These are phyloP conservation scores for Apogon hyalosoma DNA, from an alignment of 2,797 vertebrate genomes.

Conservation along the genomic window DNA sequence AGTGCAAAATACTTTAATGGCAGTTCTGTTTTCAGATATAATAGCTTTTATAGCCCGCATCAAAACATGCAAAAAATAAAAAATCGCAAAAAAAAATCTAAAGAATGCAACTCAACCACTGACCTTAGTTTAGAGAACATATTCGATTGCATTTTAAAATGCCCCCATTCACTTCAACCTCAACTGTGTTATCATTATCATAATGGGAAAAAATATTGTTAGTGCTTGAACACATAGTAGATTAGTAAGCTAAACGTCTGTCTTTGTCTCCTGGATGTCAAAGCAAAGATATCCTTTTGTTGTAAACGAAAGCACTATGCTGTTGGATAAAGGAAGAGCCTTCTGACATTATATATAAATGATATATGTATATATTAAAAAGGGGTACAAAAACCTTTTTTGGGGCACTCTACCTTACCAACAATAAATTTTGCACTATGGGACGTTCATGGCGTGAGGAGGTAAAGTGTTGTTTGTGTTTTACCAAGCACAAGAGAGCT, in stretches of 20 bases:
- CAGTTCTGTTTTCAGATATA: slow-evolving; percentile 39
- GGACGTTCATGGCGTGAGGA: slow-evolving; percentile 85
- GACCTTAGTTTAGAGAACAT: slow-evolving; percentile 59
- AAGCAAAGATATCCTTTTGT: slow-evolving; percentile 87
- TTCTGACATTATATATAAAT: slow-evolving; percentile 89
- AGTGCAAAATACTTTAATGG: slow-evolving; percentile 37
- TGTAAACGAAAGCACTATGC: slow-evolving; percentile 91
- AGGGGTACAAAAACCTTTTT: slow-evolving; percentile 85
- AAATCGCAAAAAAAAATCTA: slow-evolving; percentile 11
- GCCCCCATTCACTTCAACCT: slow-evolving; percentile 60
- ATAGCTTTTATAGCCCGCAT: slow-evolving; percentile 49
- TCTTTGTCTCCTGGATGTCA: slow-evolving; percentile 86
- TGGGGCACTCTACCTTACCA: slow-evolving; percentile 88
- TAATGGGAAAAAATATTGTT: slow-evolving; percentile 77
- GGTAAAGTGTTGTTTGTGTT: slow-evolving; percentile 84
- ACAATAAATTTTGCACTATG: slow-evolving; percentile 94
- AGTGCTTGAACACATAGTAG: slow-evolving; percentile 84
- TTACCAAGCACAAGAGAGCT: slow-evolving; percentile 86
- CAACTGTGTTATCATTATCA: slow-evolving; percentile 46
- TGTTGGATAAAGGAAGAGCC: slow-evolving; percentile 90
- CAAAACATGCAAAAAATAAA: slow-evolving; percentile 39
- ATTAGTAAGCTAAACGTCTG: slow-evolving; percentile 82
- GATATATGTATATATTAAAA: slow-evolving; percentile 87
- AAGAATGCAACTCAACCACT: slow-evolving; percentile 65
- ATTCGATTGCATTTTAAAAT: slow-evolving; percentile 68